Evolutionary conservation across 1,140 invertebrate genomes (phyloP), one percentile per base, ranked within the genome.

Genomic region (Bombus consobrinus): DNA sequence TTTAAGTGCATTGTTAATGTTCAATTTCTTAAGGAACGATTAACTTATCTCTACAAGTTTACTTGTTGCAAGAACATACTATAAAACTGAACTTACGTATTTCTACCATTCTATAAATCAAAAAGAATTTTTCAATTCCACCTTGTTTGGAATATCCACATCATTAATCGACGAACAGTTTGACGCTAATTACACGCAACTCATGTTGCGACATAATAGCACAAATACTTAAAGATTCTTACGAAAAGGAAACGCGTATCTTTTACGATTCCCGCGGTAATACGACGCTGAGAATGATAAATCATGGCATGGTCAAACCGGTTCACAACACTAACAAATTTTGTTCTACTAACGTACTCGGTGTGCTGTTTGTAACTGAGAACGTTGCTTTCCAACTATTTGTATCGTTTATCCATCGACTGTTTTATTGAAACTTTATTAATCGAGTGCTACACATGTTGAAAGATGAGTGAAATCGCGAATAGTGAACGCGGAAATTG

Each of bases 261-360:
- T 18, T 39, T 37, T 28, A 18, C 73, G 32, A 83, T 76, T 76
- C 72, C 1, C 12, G 34, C 39, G 73, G 43, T 68, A 53, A 76
- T 43, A 47, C 59, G 59, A 32, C 1, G 28, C 8, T 22, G 43
- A 28, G 41, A 32, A 34, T 13, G 34, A 83, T 76, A 83, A 76
- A 83, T 83, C 81, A 68, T 37, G 1, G 47, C 66, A 6, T 25
- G 43, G 75, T 68, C 41, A 76, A 76, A 83, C 81, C 81, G 73
- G 81, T 83, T 66, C 39, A 59, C 59, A 57, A 57, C 43, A 83
- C 34, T 76, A 73, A 83, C 81, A 83, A 76, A 83, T 83, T 83
- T 83, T 71, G 53, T 83, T 76, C 76, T 76, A 76, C 37, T 83
- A 76, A 62, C 34, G 73, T 59, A 39, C 43, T 32, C 43, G 18